phyloP scores from a whole-genome alignment of 2,797 vertebrate genomes.

The Manis pentadactyla region DNA sequence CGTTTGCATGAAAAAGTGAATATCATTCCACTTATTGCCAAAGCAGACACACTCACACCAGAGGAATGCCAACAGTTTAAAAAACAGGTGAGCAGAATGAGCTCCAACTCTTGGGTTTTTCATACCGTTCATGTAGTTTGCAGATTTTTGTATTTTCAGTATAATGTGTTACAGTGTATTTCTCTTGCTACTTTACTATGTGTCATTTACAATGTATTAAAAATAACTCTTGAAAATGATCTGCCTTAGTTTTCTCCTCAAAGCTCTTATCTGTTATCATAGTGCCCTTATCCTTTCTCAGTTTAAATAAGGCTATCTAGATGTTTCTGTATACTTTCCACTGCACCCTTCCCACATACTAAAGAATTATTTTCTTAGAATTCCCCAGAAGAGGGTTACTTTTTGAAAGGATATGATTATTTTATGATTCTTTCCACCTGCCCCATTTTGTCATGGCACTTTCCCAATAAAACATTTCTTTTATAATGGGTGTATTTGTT shows the following conservation, averaged over 20 bases:
- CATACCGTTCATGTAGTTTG: background rate
- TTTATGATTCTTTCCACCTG: background rate
- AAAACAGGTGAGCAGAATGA: constrained; percentile 93
- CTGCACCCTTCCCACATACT: background rate
- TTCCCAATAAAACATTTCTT: background rate
- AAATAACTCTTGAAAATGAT: constrained; percentile 39
- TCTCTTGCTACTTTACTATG: background rate
- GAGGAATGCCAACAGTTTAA: constrained; percentile 99
- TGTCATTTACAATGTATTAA: background rate
- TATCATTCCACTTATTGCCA: constrained; percentile 98
- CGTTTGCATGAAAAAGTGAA: constrained; percentile 99
- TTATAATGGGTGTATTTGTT: background rate
- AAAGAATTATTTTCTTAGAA: constrained; percentile 41
- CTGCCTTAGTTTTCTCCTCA: constrained; percentile 24
- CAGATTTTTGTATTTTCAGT: background rate
- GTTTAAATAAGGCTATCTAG: background rate
- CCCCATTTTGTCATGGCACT: background rate
- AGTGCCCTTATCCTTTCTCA: background rate
- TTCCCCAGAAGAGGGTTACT: background rate
- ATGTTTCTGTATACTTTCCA: background rate
- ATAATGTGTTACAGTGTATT: background rate
- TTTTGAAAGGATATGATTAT: background rate
- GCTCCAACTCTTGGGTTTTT: background rate
- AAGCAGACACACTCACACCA: constrained; percentile 98
- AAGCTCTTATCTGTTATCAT: background rate